These are phyloP conservation scores for Tapirus terrestris DNA, from an alignment of 2,113 vertebrate species.

Conservation along the genomic window DNA sequence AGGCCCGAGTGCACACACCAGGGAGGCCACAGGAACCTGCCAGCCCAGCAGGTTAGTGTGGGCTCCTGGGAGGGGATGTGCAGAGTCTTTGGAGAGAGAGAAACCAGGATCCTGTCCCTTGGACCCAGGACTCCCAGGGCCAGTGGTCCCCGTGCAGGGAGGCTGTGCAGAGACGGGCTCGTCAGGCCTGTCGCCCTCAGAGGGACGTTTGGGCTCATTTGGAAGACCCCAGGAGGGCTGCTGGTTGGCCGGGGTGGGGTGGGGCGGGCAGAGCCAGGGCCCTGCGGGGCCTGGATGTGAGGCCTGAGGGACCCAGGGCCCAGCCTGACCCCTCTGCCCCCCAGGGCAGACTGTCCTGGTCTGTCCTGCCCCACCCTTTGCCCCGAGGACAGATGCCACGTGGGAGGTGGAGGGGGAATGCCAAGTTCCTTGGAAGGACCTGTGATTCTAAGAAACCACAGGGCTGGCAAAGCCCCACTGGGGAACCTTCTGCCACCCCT, in stretches of 20 bases:
- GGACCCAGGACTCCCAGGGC: no score
- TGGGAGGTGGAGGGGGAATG: background rate
- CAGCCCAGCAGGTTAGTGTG: background rate
- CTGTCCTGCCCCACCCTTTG: background rate
- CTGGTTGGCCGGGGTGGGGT: no score
- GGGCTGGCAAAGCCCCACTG: background rate
- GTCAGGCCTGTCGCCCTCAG: background rate
- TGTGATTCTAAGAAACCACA: background rate
- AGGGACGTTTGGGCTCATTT: rapidly evolving
- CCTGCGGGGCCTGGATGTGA: no score
- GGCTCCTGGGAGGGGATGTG: background rate
- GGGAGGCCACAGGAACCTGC: background rate
- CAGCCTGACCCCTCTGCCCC: no score
- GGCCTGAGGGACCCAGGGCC: background rate
- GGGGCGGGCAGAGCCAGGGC: background rate
- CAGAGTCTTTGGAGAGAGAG: background rate
- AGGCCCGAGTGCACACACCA: background rate
- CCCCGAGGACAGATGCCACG: background rate
- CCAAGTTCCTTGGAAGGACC: background rate
- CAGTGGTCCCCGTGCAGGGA: background rate
- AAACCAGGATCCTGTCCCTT: rapidly evolving
- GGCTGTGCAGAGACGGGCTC: background rate
- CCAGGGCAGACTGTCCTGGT: no score
- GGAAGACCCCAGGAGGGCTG: background rate
- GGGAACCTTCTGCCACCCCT: background rate